These are phyloP conservation scores for Plecturocebus donacophilus DNA, from an alignment of 2,113 vertebrate genomes.

Conservation along the genomic window DNA sequence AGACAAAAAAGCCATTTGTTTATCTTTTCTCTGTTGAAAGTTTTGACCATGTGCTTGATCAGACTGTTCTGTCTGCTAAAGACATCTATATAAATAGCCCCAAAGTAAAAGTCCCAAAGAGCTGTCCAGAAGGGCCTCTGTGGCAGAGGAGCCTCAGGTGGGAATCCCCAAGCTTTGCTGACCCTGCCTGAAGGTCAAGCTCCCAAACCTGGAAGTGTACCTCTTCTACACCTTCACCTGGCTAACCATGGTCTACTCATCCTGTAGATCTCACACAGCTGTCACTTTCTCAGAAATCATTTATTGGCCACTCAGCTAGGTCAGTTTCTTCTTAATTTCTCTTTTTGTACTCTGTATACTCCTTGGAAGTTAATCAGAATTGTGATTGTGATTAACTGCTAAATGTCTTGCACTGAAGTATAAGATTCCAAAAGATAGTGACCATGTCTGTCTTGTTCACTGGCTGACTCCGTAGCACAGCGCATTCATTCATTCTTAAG, in stretches of 20 bases:
- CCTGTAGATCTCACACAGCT: background rate
- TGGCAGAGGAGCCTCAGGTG: accelerated
- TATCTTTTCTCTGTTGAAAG: background rate
- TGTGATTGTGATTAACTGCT: background rate
- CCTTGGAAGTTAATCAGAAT: background rate
- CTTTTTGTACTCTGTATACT: background rate
- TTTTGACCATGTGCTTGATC: background rate
- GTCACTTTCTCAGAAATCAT: background rate
- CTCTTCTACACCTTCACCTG: too few relatives aligned
- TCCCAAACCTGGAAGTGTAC: background rate
- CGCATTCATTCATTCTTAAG: background rate
- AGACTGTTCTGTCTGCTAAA: background rate
- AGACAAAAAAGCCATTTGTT: background rate
- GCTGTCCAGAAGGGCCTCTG: background rate
- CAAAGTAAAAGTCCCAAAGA: background rate
- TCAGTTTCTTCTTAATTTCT: background rate
- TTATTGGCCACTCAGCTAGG: background rate
- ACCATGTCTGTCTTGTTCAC: background rate
- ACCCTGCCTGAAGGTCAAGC: background rate
- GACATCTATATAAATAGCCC: background rate
- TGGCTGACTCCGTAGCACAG: background rate
- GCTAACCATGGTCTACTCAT: background rate
- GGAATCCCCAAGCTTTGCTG: background rate
- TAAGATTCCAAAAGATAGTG: background rate
- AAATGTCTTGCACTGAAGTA: background rate